A percentile compares a stretch with the other conserved stretches of the same genome.
Conservation (phyloP, 2,797 vertebrate genomes). For the Catostomus latipinnis region DNA sequence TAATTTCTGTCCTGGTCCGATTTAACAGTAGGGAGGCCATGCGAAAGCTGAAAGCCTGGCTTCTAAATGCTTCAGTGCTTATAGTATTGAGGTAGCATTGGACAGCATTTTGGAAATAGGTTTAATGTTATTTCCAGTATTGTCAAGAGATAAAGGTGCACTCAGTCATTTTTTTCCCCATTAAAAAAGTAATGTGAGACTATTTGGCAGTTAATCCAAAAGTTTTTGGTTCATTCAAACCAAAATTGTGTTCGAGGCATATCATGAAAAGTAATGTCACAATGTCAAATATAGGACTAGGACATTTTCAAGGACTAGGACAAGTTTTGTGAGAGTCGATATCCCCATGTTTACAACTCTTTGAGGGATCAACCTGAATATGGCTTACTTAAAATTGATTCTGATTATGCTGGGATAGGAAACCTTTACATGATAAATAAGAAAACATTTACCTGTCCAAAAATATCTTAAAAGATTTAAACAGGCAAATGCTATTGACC, state of each 20-base stretch:
- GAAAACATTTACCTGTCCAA: neutral
- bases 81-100: conserved; percentile 10
- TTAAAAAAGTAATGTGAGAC: neutral
- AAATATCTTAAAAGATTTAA: neutral
- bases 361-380: too few relatives aligned
- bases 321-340: too few relatives aligned
- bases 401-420: too few relatives aligned
- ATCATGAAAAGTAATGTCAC: too few relatives aligned
- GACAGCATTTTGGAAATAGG: neutral
- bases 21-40: conserved; percentile 57
- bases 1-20: conserved; percentile 63
- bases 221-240: too few relatives aligned
- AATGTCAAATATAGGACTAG: too few relatives aligned
- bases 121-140: neutral
- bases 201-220: too few relatives aligned
- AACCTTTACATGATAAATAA: neutral
- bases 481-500: neutral
- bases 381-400: too few relatives aligned
- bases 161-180: too few relatives aligned
- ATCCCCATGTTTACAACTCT: too few relatives aligned
- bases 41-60: conserved; percentile 25
- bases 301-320: too few relatives aligned
- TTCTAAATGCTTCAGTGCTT: conserved; percentile 1
- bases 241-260: too few relatives aligned
- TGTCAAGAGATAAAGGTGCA: neutral